Evolutionary conservation across 2,888 invertebrate genomes (phyloP).

Genomic region (Psylliodes chrysocephalus): DNA sequence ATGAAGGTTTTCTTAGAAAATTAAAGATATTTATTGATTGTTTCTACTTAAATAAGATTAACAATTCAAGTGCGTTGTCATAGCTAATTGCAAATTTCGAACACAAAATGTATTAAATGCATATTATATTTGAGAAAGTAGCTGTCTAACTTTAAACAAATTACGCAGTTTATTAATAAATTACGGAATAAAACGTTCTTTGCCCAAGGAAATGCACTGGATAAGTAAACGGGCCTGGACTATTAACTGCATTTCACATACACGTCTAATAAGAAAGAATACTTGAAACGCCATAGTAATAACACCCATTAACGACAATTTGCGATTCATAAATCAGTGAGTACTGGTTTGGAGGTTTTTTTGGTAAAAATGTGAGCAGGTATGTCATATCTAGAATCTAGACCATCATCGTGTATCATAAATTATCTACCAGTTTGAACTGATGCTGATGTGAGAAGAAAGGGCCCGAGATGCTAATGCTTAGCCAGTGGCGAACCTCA

Average conservation of each 20-base stretch:
- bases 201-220: not conserved
- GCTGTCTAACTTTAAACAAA: too few species aligned
- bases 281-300: conserved; percentile 20
- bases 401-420: conserved; percentile 11
- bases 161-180: too few species aligned
- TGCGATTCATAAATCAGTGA: conserved; percentile 32
- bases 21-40: too few species aligned
- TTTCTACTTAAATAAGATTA: too few species aligned
- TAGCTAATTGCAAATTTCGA: too few species aligned
- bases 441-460: not conserved
- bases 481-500: not conserved
- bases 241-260: not conserved
- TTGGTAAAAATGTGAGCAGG: conserved; percentile 10
- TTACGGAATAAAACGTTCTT: too few species aligned
- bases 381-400: conserved; percentile 21
- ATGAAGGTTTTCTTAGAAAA: too few species aligned
- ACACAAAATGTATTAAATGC: too few species aligned
- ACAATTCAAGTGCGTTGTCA: too few species aligned
- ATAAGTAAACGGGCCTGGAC: not conserved
- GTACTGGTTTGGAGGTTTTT: conserved; percentile 21
- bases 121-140: too few species aligned
- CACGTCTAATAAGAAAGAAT: conserved; percentile 7
- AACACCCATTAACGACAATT: conserved; percentile 30
- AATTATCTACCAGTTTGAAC: conserved; percentile 13
- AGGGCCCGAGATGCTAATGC: not conserved